Evolutionary conservation across 1,140 invertebrate genomes (phyloP), one percentile per base, ranked within the genome.

Genomic region (Caenorhabditis tropicalis): DNA sequence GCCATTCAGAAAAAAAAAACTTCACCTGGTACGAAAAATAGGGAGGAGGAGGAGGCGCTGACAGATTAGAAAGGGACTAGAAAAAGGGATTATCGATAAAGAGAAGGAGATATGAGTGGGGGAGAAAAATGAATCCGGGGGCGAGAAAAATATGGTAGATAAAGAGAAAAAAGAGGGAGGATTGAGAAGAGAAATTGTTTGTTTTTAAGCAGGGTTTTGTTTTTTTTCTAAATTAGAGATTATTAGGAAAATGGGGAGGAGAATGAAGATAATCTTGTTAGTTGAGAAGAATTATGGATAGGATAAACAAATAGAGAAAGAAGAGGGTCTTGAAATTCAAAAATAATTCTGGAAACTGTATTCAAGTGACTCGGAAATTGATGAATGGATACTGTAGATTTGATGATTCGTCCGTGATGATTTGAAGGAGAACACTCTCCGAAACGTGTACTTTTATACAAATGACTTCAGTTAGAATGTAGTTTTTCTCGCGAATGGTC

Each of bases 201-300:
- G 58, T 65, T 65, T 56, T 27, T 24, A 51, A 51, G 3, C 16
- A 51, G 7, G 48, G n/a, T 24, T 7, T 56, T 56, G 9, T 65
- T 65, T 33, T 10, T 58, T 58, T 58, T 56, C 21, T 4, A 56
- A 56, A 56, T 56, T 56, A 56, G 53, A 56, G 53, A 56, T 56
- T 56, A 56, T 15, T 56, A 56, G 53, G 9, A 56, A 56, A 27
- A 56, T 12, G 10, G 24, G 7, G 24, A 56, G 3, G 21, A 27
- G 24, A 56, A 10, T 10, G 24, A 27, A 29, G 7, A 12, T 56
- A 56, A 56, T 56, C 53, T 56, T 27, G 24, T 56, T 56, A 56
- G 53, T 24, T 27, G 15, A 24, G 9, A 56, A 56, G 39, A 43
- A 6, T 43, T 43, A 27, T 27, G 2, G n/a, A 1, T 21, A 21